Base-by-base conservation (phyloP, 2,797 vertebrate species). In the Onychomys leucogaster region DNA sequence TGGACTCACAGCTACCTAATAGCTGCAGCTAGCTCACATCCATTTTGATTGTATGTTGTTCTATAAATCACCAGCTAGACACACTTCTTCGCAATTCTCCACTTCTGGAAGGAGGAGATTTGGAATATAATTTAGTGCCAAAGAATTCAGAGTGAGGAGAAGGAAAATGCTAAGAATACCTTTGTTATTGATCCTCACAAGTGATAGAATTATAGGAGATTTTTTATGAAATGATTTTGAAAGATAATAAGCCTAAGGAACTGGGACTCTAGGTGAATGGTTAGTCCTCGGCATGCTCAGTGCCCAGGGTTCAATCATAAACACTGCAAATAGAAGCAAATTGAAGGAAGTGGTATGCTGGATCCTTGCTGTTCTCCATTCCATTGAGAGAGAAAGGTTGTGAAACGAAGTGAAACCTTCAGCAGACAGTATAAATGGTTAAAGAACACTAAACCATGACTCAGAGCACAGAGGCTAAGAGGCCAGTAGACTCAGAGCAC, bases 221-320 rank as follows among this genome's bases (percentile, higher is more conserved):
- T 95, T 96, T 94, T 17, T 87, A 78, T 90, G 52, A 95, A n/a
- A 71, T 43, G 59, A 85, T 87, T 96, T 97, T 83, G 55, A 52
- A 69, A 59, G 52, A 52, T n/a, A 88, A 29, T 57, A 95, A 84
- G 49, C 59, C 55, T 89, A 84, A 92, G 84, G 82, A 88, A 14
- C 34, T 80, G 59, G 9, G 10, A 77, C 63, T 90, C 27, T 37
- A 29, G 46, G 23, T 52, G 34, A 17, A 34, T 78, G 14, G 8
- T 19, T 4, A 77, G 14, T 21, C 9, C 23, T 16, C 46, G 65
- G 59, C 59, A 80, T 80, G 43, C 34, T 52, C 5, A n/a, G 65
- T 59, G 37, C 59, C 43, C 34, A 52, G 23, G 37, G 43, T 65
- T 52, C 59, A 90, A 25, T 67, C 9, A 29, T 17, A 43, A 78